These are phyloP conservation scores for Macrosteles quadrilineatus DNA, from an alignment of 1,140 invertebrate species.

Conservation along the genomic window DNA sequence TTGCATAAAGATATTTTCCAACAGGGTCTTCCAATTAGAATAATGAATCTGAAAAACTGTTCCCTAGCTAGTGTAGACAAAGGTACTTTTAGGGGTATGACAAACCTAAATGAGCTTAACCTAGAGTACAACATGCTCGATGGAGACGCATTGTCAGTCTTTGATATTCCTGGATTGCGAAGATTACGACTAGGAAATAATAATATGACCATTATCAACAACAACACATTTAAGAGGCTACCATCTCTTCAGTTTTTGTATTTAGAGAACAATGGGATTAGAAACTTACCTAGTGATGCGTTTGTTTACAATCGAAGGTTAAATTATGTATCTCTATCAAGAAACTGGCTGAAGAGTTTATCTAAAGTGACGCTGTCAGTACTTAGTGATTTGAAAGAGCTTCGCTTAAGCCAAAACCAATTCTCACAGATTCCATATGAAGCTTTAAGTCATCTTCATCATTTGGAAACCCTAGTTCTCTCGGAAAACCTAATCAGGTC, in stretches of 20 bases:
- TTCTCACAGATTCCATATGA: slow-evolving; percentile 74
- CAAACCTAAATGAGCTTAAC: slow-evolving; percentile 67
- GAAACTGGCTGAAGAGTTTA: slow-evolving; percentile 64
- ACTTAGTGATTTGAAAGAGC: slow-evolving; percentile 68
- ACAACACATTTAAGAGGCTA: slow-evolving; percentile 68
- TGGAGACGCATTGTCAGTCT: slow-evolving; percentile 60
- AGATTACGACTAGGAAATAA: slow-evolving; percentile 71
- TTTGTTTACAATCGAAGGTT: slow-evolving; percentile 75
- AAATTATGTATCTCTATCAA: slow-evolving; percentile 66
- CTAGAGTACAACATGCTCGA: slow-evolving; percentile 70
- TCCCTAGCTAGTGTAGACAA: slow-evolving; percentile 61
- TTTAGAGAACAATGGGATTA: slow-evolving; percentile 67
- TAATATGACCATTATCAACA: slow-evolving; percentile 64
- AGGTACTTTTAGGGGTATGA: slow-evolving; percentile 62
- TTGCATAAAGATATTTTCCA: slow-evolving; percentile 20
- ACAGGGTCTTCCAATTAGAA: slow-evolving; percentile 6
- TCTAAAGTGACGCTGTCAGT: slow-evolving; percentile 67
- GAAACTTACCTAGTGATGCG: slow-evolving; percentile 62
- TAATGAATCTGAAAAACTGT: slow-evolving; percentile 52
- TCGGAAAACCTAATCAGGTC: slow-evolving; percentile 68
- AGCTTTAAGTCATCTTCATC: slow-evolving; percentile 70
- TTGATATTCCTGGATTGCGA: slow-evolving; percentile 71
- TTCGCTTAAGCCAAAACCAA: slow-evolving; percentile 69
- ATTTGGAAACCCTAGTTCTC: slow-evolving; percentile 54
- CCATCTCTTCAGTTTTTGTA: slow-evolving; percentile 70